Conservation (phyloP, 2,797 vertebrate species). For the Mareca penelope region DNA sequence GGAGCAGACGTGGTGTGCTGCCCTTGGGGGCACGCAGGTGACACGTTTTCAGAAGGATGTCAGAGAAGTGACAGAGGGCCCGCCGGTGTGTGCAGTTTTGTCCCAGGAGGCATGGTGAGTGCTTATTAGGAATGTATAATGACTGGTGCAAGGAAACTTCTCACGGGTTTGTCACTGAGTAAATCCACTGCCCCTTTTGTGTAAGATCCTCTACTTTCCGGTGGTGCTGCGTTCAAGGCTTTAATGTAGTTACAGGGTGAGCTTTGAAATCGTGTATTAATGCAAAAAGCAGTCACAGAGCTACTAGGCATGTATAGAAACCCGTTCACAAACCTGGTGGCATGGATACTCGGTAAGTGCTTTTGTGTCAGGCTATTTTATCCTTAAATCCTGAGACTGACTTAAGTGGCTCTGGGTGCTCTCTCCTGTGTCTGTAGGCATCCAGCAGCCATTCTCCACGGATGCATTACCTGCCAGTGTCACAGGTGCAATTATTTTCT, state of each 20-base stretch:
- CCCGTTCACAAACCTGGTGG: background rate
- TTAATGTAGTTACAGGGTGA: background rate
- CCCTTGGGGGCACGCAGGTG: fast-evolving
- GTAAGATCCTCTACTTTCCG: background rate
- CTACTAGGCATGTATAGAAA: background rate
- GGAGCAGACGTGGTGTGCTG: background rate
- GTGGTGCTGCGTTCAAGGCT: background rate
- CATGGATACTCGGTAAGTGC: background rate
- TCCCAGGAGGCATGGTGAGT: background rate
- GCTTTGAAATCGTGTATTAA: background rate
- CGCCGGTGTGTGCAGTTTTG: background rate
- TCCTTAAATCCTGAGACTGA: background rate
- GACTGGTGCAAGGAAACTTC: background rate
- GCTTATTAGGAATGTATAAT: background rate
- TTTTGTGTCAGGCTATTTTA: background rate
- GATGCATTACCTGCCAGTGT: fast-evolving
- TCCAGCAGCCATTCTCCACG: background rate
- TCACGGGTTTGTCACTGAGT: no score
- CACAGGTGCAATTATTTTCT: background rate
- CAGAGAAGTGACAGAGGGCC: background rate
- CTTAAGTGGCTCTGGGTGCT: background rate
- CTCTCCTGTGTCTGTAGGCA: background rate
- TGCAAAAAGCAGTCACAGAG: background rate
- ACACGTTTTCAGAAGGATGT: no score
- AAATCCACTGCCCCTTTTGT: background rate